phyloP scores from a whole-genome alignment of 2,888 invertebrate genomes.

The Bursaphelenchus okinawaensis region DNA sequence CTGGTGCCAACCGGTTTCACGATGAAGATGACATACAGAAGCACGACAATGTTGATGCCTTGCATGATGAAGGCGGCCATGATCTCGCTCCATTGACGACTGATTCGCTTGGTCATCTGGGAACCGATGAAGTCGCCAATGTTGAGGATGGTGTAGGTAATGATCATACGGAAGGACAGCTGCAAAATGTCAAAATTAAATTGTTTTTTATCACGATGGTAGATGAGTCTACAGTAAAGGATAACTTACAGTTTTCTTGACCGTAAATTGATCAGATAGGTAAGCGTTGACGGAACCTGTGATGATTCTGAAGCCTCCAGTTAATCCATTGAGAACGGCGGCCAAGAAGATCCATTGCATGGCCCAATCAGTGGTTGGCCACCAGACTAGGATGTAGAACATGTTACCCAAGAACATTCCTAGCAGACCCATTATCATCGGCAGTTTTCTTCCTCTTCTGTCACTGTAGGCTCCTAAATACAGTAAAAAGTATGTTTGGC shows the following conservation, averaged over 20 bases:
- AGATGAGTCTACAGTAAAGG: too few species aligned
- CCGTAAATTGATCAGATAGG: constrained; percentile 44
- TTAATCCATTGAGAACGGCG: constrained; percentile 31
- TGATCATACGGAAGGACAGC: constrained; percentile 49
- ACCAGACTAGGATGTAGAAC: constrained; percentile 38
- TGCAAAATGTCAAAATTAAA: constrained; percentile 18
- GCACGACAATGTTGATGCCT: not conserved
- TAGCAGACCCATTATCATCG: constrained; percentile 16
- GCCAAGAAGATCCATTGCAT: constrained; percentile 29
- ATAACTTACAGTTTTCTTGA: constrained; percentile 36
- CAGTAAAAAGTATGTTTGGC: not conserved
- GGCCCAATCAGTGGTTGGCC: constrained; percentile 37
- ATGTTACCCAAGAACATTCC: constrained; percentile 39
- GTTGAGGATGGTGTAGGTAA: constrained; percentile 47
- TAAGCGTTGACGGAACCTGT: constrained; percentile 53
- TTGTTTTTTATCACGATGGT: not conserved
- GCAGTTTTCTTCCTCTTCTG: constrained; percentile 4
- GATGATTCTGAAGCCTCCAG: constrained; percentile 47
- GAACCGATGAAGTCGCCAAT: constrained; percentile 41
- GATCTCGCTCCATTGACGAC: not conserved
- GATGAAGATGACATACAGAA: not conserved
- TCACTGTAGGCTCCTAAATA: constrained; percentile 17
- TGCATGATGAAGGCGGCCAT: not conserved
- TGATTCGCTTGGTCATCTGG: constrained; percentile 26
- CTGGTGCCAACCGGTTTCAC: not conserved